Evolutionary conservation across 2,888 invertebrate species (phyloP).

Genomic region (Eupithecia pulchellata): DNA sequence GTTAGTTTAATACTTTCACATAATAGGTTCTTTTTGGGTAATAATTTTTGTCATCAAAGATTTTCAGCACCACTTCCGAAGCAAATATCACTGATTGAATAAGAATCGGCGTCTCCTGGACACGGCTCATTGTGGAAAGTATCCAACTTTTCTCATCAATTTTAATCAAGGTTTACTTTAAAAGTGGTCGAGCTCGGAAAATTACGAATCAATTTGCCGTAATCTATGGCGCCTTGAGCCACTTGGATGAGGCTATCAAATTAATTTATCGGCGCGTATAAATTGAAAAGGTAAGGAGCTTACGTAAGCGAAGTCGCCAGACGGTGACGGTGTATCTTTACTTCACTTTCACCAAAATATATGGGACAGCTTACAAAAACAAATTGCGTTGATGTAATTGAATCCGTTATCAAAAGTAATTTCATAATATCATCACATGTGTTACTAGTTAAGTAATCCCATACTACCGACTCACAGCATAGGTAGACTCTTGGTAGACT

Average conservation of each 20-base stretch:
- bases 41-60: too few species aligned
- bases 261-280: slow-evolving; percentile 42
- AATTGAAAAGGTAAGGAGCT: slow-evolving; percentile 38
- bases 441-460: neutral
- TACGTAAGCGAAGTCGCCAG: slow-evolving; percentile 23
- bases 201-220: slow-evolving; percentile 48
- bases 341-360: neutral
- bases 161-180: slow-evolving; percentile 55
- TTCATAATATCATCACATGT: neutral
- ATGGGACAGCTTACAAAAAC: neutral
- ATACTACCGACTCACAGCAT: neutral
- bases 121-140: slow-evolving; percentile 44
- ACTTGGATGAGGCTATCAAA: slow-evolving; percentile 42
- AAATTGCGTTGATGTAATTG: neutral
- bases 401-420: neutral
- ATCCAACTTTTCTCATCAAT: slow-evolving; percentile 59
- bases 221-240: slow-evolving; percentile 45
- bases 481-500: too few species aligned
- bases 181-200: slow-evolving; percentile 43
- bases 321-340: slow-evolving; percentile 7
- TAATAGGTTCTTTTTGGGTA: too few species aligned
- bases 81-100: slow-evolving; percentile 31
- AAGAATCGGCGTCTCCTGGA: slow-evolving; percentile 37
- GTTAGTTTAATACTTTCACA: too few species aligned
- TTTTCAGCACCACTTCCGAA: slow-evolving; percentile 25